These are phyloP conservation scores for Drosophila tani DNA, from an alignment of 1,140 invertebrate genomes.

Conservation along the genomic window DNA sequence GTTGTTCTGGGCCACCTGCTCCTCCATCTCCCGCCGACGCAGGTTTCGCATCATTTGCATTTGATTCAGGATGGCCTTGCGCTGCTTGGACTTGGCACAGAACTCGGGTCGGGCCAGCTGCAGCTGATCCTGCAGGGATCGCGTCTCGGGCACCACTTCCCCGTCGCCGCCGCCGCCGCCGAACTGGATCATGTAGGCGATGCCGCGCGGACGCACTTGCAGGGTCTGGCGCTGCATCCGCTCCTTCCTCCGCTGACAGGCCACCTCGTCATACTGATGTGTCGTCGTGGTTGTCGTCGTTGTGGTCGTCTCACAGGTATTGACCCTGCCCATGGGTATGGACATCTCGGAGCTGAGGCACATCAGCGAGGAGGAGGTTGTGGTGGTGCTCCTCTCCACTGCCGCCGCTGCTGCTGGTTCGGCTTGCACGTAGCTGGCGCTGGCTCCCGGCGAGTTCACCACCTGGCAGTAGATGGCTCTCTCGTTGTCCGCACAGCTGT, in stretches of 20 bases:
- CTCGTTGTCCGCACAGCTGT: constrained; percentile 30
- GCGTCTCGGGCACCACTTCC: constrained; percentile 13
- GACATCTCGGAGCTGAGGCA: constrained; percentile 80
- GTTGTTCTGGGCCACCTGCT: constrained; percentile 56
- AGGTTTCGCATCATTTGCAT: constrained; percentile 72
- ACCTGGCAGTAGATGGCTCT: constrained; percentile 29
- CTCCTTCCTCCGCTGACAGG: constrained; percentile 27
- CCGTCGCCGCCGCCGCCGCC: constrained; percentile 9
- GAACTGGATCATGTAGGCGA: constrained; percentile 67
- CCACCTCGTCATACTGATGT: constrained; percentile 81
- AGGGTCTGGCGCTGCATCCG: constrained; percentile 21
- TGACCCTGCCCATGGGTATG: constrained; percentile 69
- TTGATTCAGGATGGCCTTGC: constrained; percentile 77
- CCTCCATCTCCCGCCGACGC: constrained; percentile 65
- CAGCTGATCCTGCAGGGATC: constrained; percentile 72
- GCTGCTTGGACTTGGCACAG: constrained; percentile 72
- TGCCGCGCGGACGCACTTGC: constrained; percentile 51
- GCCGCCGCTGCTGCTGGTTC: background rate
- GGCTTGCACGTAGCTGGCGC: constrained; percentile 37
- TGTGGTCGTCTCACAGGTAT: constrained; percentile 61
- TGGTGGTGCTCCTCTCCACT: background rate
- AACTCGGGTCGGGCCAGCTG: constrained; percentile 70
- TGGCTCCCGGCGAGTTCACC: constrained; percentile 11
- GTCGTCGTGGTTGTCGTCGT: constrained; percentile 58
- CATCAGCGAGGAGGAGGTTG: constrained; percentile 61